Percentiles rank a stretch among this genome's conserved stretches.
Evolutionary conservation across 2,113 vertebrate genomes (phyloP).

Genomic region (Turnix velox): DNA sequence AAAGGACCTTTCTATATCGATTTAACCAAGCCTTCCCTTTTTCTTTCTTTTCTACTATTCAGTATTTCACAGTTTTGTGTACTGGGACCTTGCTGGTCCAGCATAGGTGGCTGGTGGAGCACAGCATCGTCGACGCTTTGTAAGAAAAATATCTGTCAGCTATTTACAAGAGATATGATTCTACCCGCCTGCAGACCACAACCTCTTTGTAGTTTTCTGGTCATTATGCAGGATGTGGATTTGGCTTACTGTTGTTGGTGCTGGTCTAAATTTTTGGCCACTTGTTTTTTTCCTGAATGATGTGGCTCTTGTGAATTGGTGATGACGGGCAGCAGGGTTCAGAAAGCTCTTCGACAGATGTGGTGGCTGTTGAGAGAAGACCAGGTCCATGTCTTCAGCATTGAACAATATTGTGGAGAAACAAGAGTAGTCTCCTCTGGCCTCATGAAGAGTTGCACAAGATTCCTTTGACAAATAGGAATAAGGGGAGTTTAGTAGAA

Average conservation of each 20-base stretch:
- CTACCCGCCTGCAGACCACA: neutral
- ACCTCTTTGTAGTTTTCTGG: neutral
- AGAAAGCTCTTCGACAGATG: neutral
- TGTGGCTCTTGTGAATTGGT: neutral
- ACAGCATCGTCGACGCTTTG: accelerated
- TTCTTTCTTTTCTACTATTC: neutral
- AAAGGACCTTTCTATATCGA: neutral
- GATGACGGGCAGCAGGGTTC: neutral
- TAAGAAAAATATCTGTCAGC: neutral
- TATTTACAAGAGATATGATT: neutral
- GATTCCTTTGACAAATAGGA: neutral
- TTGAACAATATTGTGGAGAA: neutral
- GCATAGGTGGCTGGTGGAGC: neutral
- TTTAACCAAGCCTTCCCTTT: neutral
- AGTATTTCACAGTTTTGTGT: neutral
- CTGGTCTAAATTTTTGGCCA: neutral
- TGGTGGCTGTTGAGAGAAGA: neutral
- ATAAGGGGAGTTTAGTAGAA: neutral
- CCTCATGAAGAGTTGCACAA: neutral
- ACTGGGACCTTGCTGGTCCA: neutral
- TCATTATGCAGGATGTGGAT: neutral
- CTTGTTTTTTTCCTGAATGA: neutral
- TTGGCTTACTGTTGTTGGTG: neutral
- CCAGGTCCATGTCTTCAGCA: accelerated
- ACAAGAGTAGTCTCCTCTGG: neutral